Evolutionary conservation across 2,113 vertebrate species (phyloP).

Genomic region (Anguilla japonica): DNA sequence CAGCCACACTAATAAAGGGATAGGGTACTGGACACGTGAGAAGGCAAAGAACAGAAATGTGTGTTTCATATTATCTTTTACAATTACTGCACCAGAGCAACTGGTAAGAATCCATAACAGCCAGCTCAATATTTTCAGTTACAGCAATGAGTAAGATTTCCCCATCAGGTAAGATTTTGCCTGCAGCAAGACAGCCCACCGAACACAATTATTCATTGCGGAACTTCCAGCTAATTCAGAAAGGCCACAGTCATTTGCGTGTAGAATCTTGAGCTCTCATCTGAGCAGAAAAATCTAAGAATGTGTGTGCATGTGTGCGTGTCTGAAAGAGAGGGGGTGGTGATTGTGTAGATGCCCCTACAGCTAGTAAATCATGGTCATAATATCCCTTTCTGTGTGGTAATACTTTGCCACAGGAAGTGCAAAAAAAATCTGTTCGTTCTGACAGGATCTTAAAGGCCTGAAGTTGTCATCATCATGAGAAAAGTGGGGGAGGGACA

Average conservation of each 20-base stretch:
- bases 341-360: no score
- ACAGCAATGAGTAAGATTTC: not conserved
- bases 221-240: not conserved
- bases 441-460: not conserved
- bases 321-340: not conserved
- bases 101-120: not conserved
- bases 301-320: not conserved
- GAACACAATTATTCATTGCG: constrained; percentile 12
- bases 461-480: not conserved
- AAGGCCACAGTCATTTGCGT: not conserved
- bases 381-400: not conserved
- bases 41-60: not conserved
- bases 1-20: not conserved
- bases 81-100: not conserved
- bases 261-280: not conserved
- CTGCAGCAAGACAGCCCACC: not conserved
- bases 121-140: not conserved
- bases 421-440: not conserved
- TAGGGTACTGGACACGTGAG: not conserved
- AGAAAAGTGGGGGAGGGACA: not conserved
- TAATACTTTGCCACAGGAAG: not conserved
- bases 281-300: not conserved
- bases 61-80: not conserved
- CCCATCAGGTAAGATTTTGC: not conserved
- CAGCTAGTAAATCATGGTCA: not conserved